A percentile compares a stretch with the other conserved stretches of the same genome.
phyloP scores from a whole-genome alignment of 2,797 vertebrate genomes.

The Ceyx erithaca region DNA sequence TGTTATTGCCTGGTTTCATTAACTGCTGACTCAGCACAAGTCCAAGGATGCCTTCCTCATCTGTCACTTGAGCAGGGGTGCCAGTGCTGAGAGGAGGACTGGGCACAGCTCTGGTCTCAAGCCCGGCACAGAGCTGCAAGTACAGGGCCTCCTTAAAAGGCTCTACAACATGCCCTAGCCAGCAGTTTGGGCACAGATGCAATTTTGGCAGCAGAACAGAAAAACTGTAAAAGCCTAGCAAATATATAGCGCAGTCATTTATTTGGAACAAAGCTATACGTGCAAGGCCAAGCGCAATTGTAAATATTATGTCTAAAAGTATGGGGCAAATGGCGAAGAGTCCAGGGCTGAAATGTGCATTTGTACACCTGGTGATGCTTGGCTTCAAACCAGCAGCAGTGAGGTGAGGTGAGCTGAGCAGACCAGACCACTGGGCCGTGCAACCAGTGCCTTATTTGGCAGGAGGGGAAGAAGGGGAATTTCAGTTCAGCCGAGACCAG shows the following conservation, averaged over 20 bases:
- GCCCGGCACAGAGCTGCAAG: background rate
- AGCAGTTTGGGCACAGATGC: background rate
- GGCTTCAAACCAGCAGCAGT: background rate
- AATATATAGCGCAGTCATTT: background rate
- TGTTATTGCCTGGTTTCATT: slow-evolving; percentile 15
- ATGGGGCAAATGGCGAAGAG: background rate
- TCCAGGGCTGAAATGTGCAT: background rate
- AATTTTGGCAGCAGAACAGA: slow-evolving; percentile 10
- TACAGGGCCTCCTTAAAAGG: background rate
- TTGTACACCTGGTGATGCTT: slow-evolving; percentile 6
- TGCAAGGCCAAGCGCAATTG: background rate
- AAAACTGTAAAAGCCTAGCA: background rate
- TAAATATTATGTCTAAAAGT: slow-evolving; percentile 28
- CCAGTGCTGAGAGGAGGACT: background rate
- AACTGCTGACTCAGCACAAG: background rate
- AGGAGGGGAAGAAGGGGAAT: background rate
- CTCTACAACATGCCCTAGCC: background rate
- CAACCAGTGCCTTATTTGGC: background rate
- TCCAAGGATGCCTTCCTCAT: background rate
- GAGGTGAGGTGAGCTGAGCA: background rate
- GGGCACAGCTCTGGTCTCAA: background rate
- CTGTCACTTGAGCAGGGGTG: background rate
- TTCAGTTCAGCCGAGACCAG: slow-evolving; percentile 9
- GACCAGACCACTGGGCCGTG: background rate
- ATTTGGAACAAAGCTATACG: background rate